Evolutionary conservation across 2,113 vertebrate genomes (phyloP), one percentile per base, ranked within the genome.

Genomic region (Chaenocephalus aceratus): DNA sequence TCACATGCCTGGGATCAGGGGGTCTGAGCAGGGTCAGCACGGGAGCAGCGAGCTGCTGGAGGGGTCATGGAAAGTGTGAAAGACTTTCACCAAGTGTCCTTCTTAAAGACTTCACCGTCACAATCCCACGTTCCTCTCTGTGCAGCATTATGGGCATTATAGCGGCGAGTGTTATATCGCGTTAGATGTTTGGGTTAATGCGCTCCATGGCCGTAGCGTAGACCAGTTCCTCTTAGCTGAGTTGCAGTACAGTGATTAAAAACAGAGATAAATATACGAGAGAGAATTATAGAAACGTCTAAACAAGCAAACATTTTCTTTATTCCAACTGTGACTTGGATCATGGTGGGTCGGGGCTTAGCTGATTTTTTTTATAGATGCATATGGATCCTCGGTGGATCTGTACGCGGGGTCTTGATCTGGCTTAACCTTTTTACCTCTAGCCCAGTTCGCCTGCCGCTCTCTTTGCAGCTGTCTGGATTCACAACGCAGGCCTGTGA

Each of bases 1-100:
- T 95, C 93, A 94, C 94, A 93, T 94, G 93, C 79, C 72, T 85
- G 77, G 81, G 88, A 91, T 94, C 87, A 94, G 83, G 34, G 78
- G 83, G 77, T 86, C 69, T 82, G 83, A 77, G 3, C 71, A 6
- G 80, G 90, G 86, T 89, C 77, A 82, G 13, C 0, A 59, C 46
- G 61, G 78, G 89, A 65, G 74, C 75, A 52, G 15, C 16, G 45
- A 52, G 82, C 53, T 36, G 84, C 57, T 62, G 73, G 69, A 72
- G 68, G 84, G 92, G 89, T 94, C 90, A 87, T 48, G 2, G 64
- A 91, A 87, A 83, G 89, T 94, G 89, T 89, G 79, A 90, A 90
- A 86, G 86, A 86, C 65, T 26, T 41, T 86, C 75, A 79, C 67
- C 77, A 59, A 79, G 81, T 82, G 82, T 85, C 65, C 75, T 71